Percentiles rank a stretch among this genome's conserved stretches.
Conservation (phyloP, 2,888 invertebrate genomes). For the Polymixis flavicincta region DNA sequence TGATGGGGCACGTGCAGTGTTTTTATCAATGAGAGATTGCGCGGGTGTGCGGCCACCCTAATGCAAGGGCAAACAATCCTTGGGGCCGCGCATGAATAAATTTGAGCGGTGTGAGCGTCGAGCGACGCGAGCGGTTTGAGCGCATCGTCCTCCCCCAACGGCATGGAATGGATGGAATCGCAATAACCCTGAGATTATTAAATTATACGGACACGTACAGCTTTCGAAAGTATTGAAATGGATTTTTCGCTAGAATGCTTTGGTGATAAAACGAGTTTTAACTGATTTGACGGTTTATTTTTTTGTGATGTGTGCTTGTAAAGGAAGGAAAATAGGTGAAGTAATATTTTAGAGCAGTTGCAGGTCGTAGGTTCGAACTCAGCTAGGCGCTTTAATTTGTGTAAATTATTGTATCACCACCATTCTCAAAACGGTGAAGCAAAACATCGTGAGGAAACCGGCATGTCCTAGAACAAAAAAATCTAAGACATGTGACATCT, state of each 20-base stretch:
- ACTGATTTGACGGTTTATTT: slow-evolving; percentile 63
- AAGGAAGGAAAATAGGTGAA: slow-evolving; percentile 12
- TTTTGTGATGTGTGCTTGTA: slow-evolving; percentile 54
- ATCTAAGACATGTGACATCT: too few species aligned
- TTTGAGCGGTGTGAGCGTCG: slow-evolving; percentile 66
- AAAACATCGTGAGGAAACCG: too few species aligned
- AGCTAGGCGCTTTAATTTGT: too few species aligned
- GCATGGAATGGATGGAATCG: slow-evolving; percentile 79
- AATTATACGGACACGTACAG: slow-evolving; percentile 85
- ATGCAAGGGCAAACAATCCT: slow-evolving; percentile 82
- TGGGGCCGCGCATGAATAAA: slow-evolving; percentile 87
- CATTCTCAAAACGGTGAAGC: too few species aligned
- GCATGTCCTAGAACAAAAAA: too few species aligned
- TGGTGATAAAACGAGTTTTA: slow-evolving; percentile 67
- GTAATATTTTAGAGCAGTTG: not conserved
- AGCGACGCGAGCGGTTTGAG: slow-evolving; percentile 61
- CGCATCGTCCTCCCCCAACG: slow-evolving; percentile 76
- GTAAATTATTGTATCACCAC: too few species aligned
- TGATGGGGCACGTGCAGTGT: slow-evolving; percentile 88
- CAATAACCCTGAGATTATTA: slow-evolving; percentile 88
- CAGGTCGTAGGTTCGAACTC: too few species aligned
- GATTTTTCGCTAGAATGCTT: slow-evolving; percentile 71
- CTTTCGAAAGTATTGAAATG: slow-evolving; percentile 72
- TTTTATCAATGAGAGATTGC: slow-evolving; percentile 81
- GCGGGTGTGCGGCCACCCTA: slow-evolving; percentile 74